phyloP scores from a whole-genome alignment of 2,113 vertebrate genomes.

The Artemisiospiza belli region DNA sequence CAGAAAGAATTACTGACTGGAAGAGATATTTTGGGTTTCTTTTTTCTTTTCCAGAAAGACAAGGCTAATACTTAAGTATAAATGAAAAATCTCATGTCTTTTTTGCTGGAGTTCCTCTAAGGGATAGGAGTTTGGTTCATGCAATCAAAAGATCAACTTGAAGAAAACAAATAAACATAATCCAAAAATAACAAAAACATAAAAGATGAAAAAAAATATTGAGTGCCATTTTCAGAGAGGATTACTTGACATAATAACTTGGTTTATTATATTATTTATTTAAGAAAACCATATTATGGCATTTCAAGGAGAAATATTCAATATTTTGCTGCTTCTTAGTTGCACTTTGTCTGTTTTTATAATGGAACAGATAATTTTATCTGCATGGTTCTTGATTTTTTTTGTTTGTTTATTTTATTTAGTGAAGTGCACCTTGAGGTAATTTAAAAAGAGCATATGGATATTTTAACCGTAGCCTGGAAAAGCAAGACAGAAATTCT shows the following conservation, averaged over 20 bases:
- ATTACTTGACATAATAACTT: not conserved
- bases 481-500: not conserved
- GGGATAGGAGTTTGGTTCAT: not conserved
- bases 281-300: not conserved
- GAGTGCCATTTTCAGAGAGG: not conserved
- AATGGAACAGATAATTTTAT: not conserved
- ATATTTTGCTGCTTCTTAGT: not conserved
- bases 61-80: not conserved
- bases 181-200: not conserved
- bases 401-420: not conserved
- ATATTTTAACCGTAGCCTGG: not conserved
- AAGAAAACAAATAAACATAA: not conserved
- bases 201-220: not conserved
- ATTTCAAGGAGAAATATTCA: not conserved
- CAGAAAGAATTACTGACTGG: not conserved
- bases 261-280: not conserved
- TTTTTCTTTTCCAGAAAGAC: constrained; percentile 5
- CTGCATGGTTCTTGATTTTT: not conserved
- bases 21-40: not conserved
- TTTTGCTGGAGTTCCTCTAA: not conserved
- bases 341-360: not conserved
- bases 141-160: not conserved
- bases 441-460: not conserved
- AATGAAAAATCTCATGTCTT: not conserved
- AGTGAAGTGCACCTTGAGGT: not conserved